These are phyloP conservation scores for Phyllostomus hastatus DNA, from an alignment of 2,113 vertebrate genomes.

Conservation along the genomic window DNA sequence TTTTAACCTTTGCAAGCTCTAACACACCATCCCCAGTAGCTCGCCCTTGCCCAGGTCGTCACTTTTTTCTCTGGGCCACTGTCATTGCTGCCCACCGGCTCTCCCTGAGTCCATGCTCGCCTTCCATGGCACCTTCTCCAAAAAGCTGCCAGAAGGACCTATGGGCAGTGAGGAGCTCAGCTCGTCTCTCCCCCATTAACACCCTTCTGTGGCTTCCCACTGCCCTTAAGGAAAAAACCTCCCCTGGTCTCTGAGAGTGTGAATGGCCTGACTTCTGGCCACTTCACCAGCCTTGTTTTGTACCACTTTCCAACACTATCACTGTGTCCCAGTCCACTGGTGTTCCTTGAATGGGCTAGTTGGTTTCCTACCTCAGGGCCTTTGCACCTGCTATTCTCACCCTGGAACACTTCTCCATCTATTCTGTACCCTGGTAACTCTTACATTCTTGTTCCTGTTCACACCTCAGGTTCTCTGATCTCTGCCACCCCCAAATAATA, in stretches of 20 bases:
- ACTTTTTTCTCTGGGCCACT: background rate
- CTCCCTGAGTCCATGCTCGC: background rate
- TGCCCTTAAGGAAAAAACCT: background rate
- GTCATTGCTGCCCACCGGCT: background rate
- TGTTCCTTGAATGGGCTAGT: background rate
- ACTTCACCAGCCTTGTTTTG: background rate
- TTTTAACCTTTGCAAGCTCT: background rate
- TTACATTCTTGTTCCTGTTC: background rate
- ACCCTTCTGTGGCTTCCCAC: background rate
- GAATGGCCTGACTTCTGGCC: background rate
- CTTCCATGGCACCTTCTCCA: background rate
- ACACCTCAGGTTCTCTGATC: background rate
- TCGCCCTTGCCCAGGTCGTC: background rate
- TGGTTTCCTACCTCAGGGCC: background rate
- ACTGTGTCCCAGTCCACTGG: background rate
- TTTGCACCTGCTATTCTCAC: background rate
- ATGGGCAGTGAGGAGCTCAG: background rate
- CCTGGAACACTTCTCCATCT: background rate
- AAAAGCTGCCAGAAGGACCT: background rate
- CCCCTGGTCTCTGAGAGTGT: background rate
- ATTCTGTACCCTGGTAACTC: background rate
- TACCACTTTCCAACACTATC: background rate
- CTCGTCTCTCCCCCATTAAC: background rate
- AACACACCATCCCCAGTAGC: too few relatives aligned
- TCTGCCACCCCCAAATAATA: background rate